phyloP scores from a whole-genome alignment of 2,888 invertebrate species.

The Synanthedon vespiformis region DNA sequence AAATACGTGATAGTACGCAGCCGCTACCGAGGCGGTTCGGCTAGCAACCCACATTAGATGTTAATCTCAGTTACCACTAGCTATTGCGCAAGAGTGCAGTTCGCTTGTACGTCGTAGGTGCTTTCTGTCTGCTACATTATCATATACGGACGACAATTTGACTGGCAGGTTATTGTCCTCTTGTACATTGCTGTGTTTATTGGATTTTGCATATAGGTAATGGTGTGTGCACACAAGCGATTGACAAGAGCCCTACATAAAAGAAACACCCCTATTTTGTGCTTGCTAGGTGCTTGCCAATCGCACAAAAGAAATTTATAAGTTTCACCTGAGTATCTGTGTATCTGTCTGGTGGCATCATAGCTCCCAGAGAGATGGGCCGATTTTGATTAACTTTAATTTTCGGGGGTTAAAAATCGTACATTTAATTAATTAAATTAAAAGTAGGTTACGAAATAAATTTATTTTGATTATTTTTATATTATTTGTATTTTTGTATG shows the following conservation, averaged over 20 bases:
- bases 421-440: too few relatives aligned
- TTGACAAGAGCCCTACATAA: neutral
- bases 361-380: too few relatives aligned
- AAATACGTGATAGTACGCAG: conserved; percentile 1
- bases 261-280: neutral
- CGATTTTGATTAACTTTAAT: too few relatives aligned
- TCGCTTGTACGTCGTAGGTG: neutral
- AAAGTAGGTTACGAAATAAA: too few relatives aligned
- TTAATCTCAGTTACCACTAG: conserved; percentile 8
- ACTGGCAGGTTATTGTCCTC: neutral
- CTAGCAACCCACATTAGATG: conserved; percentile 10
- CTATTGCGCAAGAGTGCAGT: conserved; percentile 8
- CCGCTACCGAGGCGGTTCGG: neutral
- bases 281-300: too few relatives aligned
- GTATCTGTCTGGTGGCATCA: too few relatives aligned
- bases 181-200: neutral
- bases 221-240: neutral
- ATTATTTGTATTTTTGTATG: too few relatives aligned
- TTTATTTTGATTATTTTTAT: too few relatives aligned
- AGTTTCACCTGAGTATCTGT: too few relatives aligned
- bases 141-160: neutral
- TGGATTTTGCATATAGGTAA: neutral
- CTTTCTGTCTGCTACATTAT: neutral
- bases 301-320: too few relatives aligned
- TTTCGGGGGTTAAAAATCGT: too few relatives aligned